Evolutionary conservation across 2,888 invertebrate genomes (phyloP).

Genomic region (Stratiomys singularior): DNA sequence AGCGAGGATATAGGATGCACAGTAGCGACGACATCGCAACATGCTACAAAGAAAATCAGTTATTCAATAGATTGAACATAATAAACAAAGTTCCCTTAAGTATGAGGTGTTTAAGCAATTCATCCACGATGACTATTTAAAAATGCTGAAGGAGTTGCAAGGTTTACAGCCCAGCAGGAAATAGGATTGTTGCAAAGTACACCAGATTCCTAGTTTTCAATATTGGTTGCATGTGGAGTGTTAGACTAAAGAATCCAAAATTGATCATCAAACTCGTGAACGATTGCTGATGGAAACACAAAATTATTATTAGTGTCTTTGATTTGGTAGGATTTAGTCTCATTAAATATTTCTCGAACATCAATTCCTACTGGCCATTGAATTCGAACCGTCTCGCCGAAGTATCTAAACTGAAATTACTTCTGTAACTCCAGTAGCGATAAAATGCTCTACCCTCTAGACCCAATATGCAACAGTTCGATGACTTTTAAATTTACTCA

Average conservation of each 20-base stretch:
- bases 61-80: slow-evolving; percentile 29
- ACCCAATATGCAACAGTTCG: slow-evolving; percentile 37
- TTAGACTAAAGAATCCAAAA: too few species aligned
- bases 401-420: neutral
- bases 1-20: neutral
- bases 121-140: slow-evolving; percentile 12
- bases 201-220: too few species aligned
- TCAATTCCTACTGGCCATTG: slow-evolving; percentile 1
- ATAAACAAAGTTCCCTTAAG: slow-evolving; percentile 13
- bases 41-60: slow-evolving; percentile 20
- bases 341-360: too few species aligned
- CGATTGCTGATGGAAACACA: too few species aligned
- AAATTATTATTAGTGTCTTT: too few species aligned
- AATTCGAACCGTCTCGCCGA: neutral
- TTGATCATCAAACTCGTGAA: too few species aligned
- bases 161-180: neutral
- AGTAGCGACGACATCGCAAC: slow-evolving; percentile 16
- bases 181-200: too few species aligned
- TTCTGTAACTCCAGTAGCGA: slow-evolving; percentile 40
- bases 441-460: slow-evolving; percentile 11
- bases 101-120: slow-evolving; percentile 1
- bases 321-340: too few species aligned
- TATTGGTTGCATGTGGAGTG: too few species aligned
- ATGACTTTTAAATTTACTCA: slow-evolving; percentile 37
- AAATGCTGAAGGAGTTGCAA: neutral